phyloP scores from a whole-genome alignment of 2,888 invertebrate genomes.

The Hirtodrosophila confusa region DNA sequence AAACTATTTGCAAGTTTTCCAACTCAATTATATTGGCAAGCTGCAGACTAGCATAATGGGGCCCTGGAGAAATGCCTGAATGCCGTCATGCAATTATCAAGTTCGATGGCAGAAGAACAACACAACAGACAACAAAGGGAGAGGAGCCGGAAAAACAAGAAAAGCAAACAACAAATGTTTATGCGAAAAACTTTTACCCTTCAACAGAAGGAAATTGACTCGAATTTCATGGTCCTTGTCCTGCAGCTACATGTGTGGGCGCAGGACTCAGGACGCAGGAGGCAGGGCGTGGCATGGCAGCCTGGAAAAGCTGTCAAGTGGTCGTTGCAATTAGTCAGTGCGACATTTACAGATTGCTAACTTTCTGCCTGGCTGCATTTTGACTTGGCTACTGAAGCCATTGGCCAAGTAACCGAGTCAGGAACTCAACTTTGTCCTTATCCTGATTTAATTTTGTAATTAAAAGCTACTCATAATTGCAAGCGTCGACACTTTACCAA shows the following conservation, averaged over 20 bases:
- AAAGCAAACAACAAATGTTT: slow-evolving; percentile 57
- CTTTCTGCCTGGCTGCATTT: slow-evolving; percentile 53
- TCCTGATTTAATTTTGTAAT: slow-evolving; percentile 73
- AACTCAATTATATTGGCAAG: slow-evolving; percentile 64
- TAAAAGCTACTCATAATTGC: slow-evolving; percentile 76
- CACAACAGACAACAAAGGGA: slow-evolving; percentile 36
- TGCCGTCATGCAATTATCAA: slow-evolving; percentile 55
- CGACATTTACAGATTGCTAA: slow-evolving; percentile 71
- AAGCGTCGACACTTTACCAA: slow-evolving; percentile 42
- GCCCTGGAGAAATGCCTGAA: slow-evolving; percentile 33
- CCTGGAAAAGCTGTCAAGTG: slow-evolving; percentile 16
- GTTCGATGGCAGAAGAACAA: slow-evolving; percentile 53
- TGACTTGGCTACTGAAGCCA: slow-evolving; percentile 10
- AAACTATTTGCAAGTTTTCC: slow-evolving; percentile 63
- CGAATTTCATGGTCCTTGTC: slow-evolving; percentile 30
- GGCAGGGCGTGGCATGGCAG: background rate
- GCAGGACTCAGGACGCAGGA: too few species aligned
- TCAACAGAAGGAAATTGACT: slow-evolving; percentile 31
- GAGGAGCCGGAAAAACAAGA: slow-evolving; percentile 3
- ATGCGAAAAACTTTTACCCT: slow-evolving; percentile 49
- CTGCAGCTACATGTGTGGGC: too few species aligned
- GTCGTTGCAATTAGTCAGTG: slow-evolving; percentile 62
- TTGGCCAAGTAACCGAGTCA: background rate
- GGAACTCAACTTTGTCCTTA: slow-evolving; percentile 42
- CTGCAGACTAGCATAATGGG: slow-evolving; percentile 36